phyloP scores from a whole-genome alignment of 2,113 vertebrate species.

The Indicator indicator region DNA sequence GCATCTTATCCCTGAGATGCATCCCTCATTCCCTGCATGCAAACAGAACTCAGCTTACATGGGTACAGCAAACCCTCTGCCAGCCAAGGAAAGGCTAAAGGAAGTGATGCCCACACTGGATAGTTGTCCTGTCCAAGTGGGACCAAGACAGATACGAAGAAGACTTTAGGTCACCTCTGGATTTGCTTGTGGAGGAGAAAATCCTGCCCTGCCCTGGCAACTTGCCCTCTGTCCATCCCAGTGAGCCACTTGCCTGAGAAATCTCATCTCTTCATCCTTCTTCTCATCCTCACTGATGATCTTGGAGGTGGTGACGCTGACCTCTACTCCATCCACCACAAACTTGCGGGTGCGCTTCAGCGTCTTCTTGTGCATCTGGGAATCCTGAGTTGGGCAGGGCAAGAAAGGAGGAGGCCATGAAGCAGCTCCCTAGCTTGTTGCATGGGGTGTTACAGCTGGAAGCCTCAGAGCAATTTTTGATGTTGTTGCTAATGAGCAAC shows the following conservation, averaged over 20 bases:
- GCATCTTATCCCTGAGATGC: not conserved
- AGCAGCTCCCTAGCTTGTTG: not conserved
- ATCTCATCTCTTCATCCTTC: constrained; percentile 98
- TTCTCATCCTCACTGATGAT: constrained; percentile 96
- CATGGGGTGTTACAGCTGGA: not conserved
- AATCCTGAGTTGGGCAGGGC: constrained; percentile 69
- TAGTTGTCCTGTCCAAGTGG: not conserved
- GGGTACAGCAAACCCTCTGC: not conserved
- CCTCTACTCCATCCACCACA: constrained; percentile 92
- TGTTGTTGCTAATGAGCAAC: fast-evolving
- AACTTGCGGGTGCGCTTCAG: constrained; percentile 94
- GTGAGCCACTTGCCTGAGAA: constrained; percentile 85
- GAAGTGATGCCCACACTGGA: not conserved
- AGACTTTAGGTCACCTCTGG: fast-evolving
- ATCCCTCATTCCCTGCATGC: not conserved
- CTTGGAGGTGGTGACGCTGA: constrained; percentile 97
- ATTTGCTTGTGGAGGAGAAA: not conserved
- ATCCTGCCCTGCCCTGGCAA: fast-evolving
- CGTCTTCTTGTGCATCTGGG: constrained; percentile 85
- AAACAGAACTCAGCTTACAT: not conserved
- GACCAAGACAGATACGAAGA: not conserved
- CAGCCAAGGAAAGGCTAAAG: not conserved
- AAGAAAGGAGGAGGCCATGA: not conserved
- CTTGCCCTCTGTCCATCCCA: not conserved
- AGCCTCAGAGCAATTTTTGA: not conserved